phyloP scores from a whole-genome alignment of 2,797 vertebrate species.

The Xenopus petersii region DNA sequence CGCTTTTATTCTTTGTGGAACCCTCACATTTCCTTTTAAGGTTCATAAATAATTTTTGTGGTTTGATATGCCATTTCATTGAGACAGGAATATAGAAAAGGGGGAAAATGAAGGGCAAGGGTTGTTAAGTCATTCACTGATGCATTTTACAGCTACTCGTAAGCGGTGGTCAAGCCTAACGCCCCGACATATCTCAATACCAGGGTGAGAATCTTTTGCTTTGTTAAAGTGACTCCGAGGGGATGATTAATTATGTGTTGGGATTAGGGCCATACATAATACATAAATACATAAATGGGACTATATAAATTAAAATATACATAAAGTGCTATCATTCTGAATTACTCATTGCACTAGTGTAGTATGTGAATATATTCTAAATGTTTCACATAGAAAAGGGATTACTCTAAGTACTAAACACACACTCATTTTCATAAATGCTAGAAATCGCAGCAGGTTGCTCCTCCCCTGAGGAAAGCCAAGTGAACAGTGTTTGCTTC shows the following conservation, averaged over 20 bases:
- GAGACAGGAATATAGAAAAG: constrained; percentile 1
- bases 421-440: too few species aligned
- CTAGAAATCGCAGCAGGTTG: too few species aligned
- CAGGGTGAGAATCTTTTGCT: neutral
- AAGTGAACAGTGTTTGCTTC: too few species aligned
- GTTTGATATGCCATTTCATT: constrained; percentile 21
- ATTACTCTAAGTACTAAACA: too few species aligned
- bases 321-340: too few species aligned
- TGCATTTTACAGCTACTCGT: constrained; percentile 45
- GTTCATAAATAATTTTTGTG: constrained; percentile 40
- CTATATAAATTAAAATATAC: too few species aligned
- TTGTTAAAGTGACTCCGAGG: constrained; percentile 18
- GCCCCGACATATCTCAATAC: constrained; percentile 11
- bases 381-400: too few species aligned
- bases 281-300: too few species aligned
- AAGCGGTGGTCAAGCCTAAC: constrained; percentile 19
- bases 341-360: too few species aligned
- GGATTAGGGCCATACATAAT: too few species aligned
- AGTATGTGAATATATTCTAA: too few species aligned
- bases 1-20: constrained; percentile 40
- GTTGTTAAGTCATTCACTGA: constrained; percentile 39
- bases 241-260: neutral
- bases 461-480: too few species aligned
- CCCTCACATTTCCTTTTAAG: constrained; percentile 47
- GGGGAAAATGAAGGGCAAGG: constrained; percentile 30